These are phyloP conservation scores for Prunella strophiata DNA, from an alignment of 2,797 vertebrate genomes.

Conservation along the genomic window DNA sequence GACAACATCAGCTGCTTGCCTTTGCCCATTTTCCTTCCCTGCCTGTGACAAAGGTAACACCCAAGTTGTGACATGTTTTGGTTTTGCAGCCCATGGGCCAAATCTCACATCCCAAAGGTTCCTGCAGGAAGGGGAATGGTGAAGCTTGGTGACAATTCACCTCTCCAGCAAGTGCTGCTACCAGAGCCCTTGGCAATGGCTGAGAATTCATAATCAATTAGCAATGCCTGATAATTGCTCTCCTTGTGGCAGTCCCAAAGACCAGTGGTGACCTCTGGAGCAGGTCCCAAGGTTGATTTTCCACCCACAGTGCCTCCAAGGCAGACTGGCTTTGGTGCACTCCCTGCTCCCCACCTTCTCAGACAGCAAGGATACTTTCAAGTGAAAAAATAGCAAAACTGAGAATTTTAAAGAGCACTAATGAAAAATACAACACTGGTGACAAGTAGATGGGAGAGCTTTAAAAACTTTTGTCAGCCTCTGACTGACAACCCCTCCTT, in stretches of 20 bases:
- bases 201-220: background rate
- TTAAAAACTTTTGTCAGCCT: background rate
- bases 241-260: background rate
- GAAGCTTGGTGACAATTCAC: background rate
- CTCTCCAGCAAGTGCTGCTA: rapidly evolving
- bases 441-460: background rate
- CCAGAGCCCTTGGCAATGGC: background rate
- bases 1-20: background rate
- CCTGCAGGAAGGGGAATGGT: background rate
- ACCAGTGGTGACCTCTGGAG: background rate
- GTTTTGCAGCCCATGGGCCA: background rate
- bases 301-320: background rate
- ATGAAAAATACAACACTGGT: background rate
- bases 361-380: background rate
- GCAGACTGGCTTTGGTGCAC: background rate
- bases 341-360: background rate
- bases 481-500: background rate
- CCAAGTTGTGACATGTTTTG: rapidly evolving
- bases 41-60: background rate
- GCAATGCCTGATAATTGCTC: background rate
- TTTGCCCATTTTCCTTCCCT: background rate
- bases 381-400: background rate
- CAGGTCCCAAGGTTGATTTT: background rate
- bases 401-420: background rate
- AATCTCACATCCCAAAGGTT: background rate